Base-by-base conservation (phyloP, 2,113 vertebrate genomes). In the Machaerirhynchus nigripectus region DNA sequence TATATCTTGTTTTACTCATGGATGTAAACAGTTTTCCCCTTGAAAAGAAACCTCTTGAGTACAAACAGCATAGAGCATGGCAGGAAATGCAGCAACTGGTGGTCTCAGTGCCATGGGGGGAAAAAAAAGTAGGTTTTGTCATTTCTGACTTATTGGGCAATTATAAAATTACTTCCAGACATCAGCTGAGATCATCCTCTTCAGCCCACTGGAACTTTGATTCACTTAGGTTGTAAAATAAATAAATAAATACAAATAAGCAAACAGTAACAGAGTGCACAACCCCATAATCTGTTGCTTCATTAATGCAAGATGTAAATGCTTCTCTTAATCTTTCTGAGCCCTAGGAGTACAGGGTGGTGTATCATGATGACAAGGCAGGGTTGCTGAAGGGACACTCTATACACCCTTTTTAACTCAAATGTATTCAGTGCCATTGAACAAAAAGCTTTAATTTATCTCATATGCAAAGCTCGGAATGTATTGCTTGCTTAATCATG, bases 161-260 rank as follows among this genome's bases (percentile, higher is more conserved):
- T 90, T 92, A 69, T 19, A 97, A 97, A 96, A 82, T 89, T 85
- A 87, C 74, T 97, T 96, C 64, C 95, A 88, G 81, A 95, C 82
- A 67, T 92, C 81, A 84, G 84, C 81, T 95, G 94, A 95, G 47
- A 70, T 95, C 76, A 95, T 93, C 50, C 40, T 82, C 57, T 76
- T 84, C 69, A 97, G 81, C 30, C 68, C n/a, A 40, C 59, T 89
- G 73, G 71, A 91, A 81, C 47, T 85, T 81, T 74, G 77, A 96
- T 81, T 96, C 49, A 22, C 53, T 67, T 74, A 95, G 5, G 10
- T 39, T 90, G 47, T 89, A 84, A 90, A 96, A 91, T 52, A 90
- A 93, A 95, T 65, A 69, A 79, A 90, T 79, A 80, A 83, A 82
- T 60, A 74, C 53, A 83, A 79, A 71, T 15, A 97, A 96, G 69